Conservation (phyloP, 2,113 vertebrate genomes). For the Syrmaticus mikado region DNA sequence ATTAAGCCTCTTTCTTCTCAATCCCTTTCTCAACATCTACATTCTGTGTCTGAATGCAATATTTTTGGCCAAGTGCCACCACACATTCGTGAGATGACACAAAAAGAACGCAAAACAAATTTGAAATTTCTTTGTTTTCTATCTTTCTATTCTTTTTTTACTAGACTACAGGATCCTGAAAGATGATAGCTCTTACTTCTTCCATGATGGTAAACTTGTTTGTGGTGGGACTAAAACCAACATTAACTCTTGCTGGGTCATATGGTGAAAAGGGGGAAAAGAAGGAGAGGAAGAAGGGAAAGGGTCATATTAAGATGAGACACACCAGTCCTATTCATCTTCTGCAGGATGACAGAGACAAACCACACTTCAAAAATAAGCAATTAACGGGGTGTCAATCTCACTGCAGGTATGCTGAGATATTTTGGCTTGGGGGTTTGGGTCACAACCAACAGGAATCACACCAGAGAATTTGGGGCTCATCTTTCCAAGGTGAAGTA, state of each 20-base stretch:
- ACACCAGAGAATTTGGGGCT: not conserved
- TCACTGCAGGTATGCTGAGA: not conserved
- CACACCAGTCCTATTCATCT: not conserved
- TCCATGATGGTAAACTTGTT: not conserved
- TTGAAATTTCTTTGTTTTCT: not conserved
- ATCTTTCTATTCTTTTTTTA: not conserved
- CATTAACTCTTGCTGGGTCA: not conserved
- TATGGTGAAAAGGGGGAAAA: not conserved
- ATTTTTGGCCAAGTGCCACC: not conserved
- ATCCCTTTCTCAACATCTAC: not conserved
- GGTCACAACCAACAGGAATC: not conserved
- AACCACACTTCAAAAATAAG: constrained; percentile 15
- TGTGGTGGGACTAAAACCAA: accelerated
- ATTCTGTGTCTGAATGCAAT: not conserved
- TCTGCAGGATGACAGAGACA: not conserved
- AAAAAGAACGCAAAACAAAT: not conserved
- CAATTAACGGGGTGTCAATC: not conserved
- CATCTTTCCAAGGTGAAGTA: not conserved
- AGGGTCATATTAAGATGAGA: not conserved
- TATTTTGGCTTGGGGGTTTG: not conserved
- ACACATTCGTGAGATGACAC: not conserved
- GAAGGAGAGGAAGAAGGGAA: not conserved
- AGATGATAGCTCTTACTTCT: not conserved
- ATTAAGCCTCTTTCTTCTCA: not conserved
- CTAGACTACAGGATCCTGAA: not conserved